Percentiles rank a stretch among this genome's conserved stretches.
These are phyloP conservation scores for Melanostoma scalare DNA, from an alignment of 2,888 invertebrate species.

Conservation along the genomic window DNA sequence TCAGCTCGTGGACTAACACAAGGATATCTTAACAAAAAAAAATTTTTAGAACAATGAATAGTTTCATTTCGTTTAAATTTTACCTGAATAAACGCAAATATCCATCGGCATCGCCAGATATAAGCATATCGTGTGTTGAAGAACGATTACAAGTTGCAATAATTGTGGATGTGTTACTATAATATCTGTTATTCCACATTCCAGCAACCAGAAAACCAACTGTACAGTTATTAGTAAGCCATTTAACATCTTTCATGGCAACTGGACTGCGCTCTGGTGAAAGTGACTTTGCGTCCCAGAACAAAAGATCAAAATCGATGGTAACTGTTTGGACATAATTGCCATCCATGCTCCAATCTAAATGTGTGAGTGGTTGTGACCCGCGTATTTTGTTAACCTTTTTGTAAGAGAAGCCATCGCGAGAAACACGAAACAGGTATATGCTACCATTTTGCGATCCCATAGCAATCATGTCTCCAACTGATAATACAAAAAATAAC, in stretches of 20 bases:
- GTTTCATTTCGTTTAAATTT: background rate
- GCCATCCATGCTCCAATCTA: conserved; percentile 96
- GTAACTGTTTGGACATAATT: conserved; percentile 94
- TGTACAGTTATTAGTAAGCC: conserved; percentile 93
- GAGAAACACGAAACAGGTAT: conserved; percentile 91
- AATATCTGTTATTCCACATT: conserved; percentile 95
- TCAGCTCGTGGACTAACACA: conserved; percentile 93
- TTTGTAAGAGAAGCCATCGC: conserved; percentile 95
- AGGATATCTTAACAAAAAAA: conserved; percentile 86
- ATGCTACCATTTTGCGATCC: conserved; percentile 94
- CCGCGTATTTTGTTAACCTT: conserved; percentile 94
- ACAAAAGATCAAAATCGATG: conserved; percentile 93
- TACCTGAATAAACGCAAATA: conserved; percentile 92
- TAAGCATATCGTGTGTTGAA: conserved; percentile 91
- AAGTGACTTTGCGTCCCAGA: conserved; percentile 95
- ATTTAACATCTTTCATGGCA: conserved; percentile 95
- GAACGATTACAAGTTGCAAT: conserved; percentile 92
- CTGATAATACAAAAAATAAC: conserved; percentile 81
- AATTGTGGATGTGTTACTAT: conserved; percentile 92
- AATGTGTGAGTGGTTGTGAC: conserved; percentile 91
- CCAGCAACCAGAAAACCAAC: conserved; percentile 94
- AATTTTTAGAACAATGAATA: background rate
- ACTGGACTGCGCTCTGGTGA: conserved; percentile 94
- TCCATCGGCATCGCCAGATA: conserved; percentile 95
- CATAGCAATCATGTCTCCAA: conserved; percentile 93